A percentile compares a stretch with the other conserved stretches of the same genome.
Conservation (phyloP, 2,797 vertebrate genomes). For the Etheostoma nigrum region DNA sequence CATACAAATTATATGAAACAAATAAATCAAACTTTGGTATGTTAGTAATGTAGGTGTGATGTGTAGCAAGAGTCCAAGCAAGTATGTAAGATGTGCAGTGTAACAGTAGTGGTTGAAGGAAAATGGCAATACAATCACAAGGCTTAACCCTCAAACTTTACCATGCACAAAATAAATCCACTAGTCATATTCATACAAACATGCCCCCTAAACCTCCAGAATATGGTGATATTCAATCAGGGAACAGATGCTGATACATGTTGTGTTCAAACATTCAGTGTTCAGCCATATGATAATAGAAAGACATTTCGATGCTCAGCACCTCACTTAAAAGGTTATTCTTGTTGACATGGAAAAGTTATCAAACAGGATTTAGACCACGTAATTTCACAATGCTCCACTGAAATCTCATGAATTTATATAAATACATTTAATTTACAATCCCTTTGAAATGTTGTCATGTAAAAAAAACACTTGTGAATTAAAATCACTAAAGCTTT, state of each 20-base stretch:
- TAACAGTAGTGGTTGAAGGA: background rate
- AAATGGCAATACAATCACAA: background rate
- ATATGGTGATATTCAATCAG: slow-evolving; percentile 23
- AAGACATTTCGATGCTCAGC: slow-evolving; percentile 3
- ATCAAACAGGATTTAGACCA: slow-evolving; percentile 25
- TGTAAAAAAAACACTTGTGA: background rate
- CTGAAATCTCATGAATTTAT: slow-evolving; percentile 8
- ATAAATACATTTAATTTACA: slow-evolving; percentile 4
- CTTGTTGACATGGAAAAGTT: slow-evolving; percentile 18
- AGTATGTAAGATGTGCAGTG: background rate
- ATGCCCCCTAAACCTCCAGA: background rate
- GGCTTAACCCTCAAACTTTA: slow-evolving; percentile 16
- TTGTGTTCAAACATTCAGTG: slow-evolving; percentile 41
- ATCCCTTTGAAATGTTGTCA: background rate
- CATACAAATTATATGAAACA: background rate
- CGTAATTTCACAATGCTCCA: background rate
- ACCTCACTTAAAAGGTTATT: slow-evolving; percentile 18
- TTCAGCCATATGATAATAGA: slow-evolving; percentile 36
- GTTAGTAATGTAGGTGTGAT: background rate
- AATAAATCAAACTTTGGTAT: background rate
- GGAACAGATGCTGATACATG: slow-evolving; percentile 24
- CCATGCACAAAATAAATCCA: slow-evolving; percentile 9
- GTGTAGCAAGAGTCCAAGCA: background rate
- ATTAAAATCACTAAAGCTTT: background rate
- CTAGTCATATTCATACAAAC: slow-evolving; percentile 1